Evolutionary conservation across 2,888 invertebrate species (phyloP).

Genomic region (Lomographa bimaculata): DNA sequence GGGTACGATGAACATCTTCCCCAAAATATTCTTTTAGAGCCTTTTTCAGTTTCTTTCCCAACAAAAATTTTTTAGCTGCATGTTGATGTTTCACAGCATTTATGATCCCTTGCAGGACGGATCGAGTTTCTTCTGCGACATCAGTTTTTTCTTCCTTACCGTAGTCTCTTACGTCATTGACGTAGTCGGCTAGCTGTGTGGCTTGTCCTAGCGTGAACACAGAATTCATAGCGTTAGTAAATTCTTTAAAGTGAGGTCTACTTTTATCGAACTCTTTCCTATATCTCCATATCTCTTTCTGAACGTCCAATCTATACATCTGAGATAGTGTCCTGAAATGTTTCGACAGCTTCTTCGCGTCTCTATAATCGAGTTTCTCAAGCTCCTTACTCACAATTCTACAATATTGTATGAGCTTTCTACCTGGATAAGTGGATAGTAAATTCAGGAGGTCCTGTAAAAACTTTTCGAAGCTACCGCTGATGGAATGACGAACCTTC

Average conservation of each 20-base stretch:
- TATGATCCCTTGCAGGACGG: conserved; percentile 39
- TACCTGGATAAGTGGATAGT: conserved; percentile 43
- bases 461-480: conserved; percentile 55
- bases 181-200: conserved; percentile 51
- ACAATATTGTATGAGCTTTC: conserved; percentile 44
- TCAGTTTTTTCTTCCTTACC: conserved; percentile 30
- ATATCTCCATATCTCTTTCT: conserved; percentile 39
- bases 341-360: conserved; percentile 42
- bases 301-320: conserved; percentile 42
- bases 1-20: too few relatives aligned
- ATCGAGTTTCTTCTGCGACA: conserved; percentile 35
- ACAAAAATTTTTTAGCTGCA: neutral
- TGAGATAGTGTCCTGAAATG: conserved; percentile 41
- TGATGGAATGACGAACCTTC: neutral
- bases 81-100: conserved; percentile 15
- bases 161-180: conserved; percentile 39
- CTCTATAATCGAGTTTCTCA: conserved; percentile 34
- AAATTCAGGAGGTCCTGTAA: conserved; percentile 45
- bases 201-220: conserved; percentile 49
- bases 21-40: conserved; percentile 47
- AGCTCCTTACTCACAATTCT: conserved; percentile 42
- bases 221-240: conserved; percentile 52
- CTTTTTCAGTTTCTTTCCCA: conserved; percentile 40
- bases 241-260: conserved; percentile 34
- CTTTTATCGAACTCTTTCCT: conserved; percentile 36